Base-by-base conservation (phyloP, 1,140 invertebrate species). In the Sminthurides bifidus region DNA sequence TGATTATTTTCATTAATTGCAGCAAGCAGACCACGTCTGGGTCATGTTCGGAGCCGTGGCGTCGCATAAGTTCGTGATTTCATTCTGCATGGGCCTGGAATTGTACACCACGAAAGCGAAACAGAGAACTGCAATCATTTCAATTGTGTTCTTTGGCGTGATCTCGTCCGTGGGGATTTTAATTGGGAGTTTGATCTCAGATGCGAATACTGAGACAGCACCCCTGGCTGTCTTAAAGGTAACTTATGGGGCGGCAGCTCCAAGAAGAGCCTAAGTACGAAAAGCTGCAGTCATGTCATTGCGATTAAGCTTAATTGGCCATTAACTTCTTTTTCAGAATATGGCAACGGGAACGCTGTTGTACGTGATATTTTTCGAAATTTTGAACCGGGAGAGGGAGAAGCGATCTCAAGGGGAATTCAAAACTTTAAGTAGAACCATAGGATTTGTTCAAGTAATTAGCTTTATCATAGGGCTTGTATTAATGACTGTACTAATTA, bases 351-450 rank as follows among this genome's bases (percentile, higher is more conserved):
- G 88, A 19, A 92, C 88, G 0, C 74, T 92, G 12, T 76, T 92
- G 0, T 92, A 91, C 68, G 87, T 92, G 31, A 85, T 90, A 1
- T 92, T 92, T 76, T 91, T 92, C 68, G 88, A 92, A 72, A 85
- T 92, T 26, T 75, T 91, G 45, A 84, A 84, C 33, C 72, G 74
- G 31, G 68, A 73, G 46, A 76, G 83, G 52, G 58, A 56, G 48
- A 67, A 59, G 24, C 53, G 58, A 26, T 30, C 38, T 12, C 54
- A 43, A 26, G 50, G 6, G 15, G 27, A 40, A 30, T 21, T 64
- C 43, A 6, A 65, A 40, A 35, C 31, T 12, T 19, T 5, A 2
- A 21, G 30, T 4, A 38, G n/a, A 27, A 29, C 55, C 23, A 51
- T 61, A 4, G 62, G 62, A 19, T 61, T 64, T 24, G 43, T 61